Evolutionary conservation across 2,113 vertebrate genomes (phyloP), one percentile per base, ranked within the genome.

Genomic region (Brachyhypopomus occidentalis): DNA sequence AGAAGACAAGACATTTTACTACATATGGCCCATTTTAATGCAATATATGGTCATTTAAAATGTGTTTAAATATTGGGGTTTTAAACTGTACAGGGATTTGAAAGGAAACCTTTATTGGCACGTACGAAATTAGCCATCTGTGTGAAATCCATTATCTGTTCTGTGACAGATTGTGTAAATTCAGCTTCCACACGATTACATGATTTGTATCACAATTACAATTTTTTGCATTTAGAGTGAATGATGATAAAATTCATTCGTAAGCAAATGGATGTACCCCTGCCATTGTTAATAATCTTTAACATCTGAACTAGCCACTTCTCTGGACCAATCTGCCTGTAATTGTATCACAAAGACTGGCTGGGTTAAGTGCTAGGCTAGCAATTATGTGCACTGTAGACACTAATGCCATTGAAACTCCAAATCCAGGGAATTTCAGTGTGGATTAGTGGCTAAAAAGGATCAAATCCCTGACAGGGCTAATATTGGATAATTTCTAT

Each of bases 341-440:
- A 71, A 82, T 76, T 66, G 73, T 75, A 75, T 75, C 80, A 82
- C 64, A 82, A 70, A 73, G 78, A 41, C 62, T 66, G 23, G 58
- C 38, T 64, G 58, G 60, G 75, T 80, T 86, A 80, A 87, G 56
- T 2, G 12, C 67, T 62, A 83, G 72, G 83, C 85, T 80, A 27
- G 77, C 77, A 30, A 30, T 82, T 85, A 89, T 91, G 89, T 89
- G 88, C 87, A 88, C 88, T 55, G 64, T 60, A 83, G 67, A 80
- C 63, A 82, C 71, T 90, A 89, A 90, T 89, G 86, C 87, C 86
- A 90, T 91, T 91, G 89, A 69, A 88, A 89, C 83, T 89, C 86
- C 83, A 90, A 87, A 87, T 86, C 90, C 90, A 90, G 88, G 89
- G 83, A 90, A 91, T 92, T 91, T 91, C 92, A 93, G 92, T 94